Evolutionary conservation across 2,888 invertebrate species (phyloP).

Genomic region (Dicroscelio sp.): DNA sequence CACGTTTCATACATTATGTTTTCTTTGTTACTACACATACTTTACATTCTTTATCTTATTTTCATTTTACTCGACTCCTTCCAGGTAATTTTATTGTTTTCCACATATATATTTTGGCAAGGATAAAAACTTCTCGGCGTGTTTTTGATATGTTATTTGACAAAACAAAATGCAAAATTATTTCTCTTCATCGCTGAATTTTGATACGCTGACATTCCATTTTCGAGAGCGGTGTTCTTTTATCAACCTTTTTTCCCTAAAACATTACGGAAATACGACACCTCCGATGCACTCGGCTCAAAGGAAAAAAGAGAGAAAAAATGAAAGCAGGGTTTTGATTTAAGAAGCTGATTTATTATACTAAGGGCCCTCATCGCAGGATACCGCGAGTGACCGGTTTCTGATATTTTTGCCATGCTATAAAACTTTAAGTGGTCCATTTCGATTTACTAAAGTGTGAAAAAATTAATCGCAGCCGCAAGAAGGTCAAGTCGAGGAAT

Average conservation of each 20-base stretch:
- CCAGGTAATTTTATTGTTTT: not conserved
- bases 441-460: constrained; percentile 61
- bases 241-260: constrained; percentile 37
- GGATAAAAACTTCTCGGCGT: too few species aligned
- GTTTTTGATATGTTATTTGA: constrained; percentile 40
- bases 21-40: too few species aligned
- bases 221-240: constrained; percentile 62
- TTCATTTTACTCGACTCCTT: too few species aligned
- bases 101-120: not conserved
- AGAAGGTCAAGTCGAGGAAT: too few species aligned
- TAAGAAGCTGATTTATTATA: constrained; percentile 80
- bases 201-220: constrained; percentile 60
- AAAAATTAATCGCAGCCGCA: constrained; percentile 58
- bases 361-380: constrained; percentile 52
- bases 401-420: constrained; percentile 68
- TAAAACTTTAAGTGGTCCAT: constrained; percentile 64
- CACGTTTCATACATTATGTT: too few species aligned
- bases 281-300: constrained; percentile 73
- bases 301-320: constrained; percentile 51
- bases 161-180: constrained; percentile 32
- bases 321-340: constrained; percentile 72
- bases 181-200: constrained; percentile 31
- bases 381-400: constrained; percentile 74
- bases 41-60: too few species aligned
- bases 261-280: constrained; percentile 79